Evolutionary conservation across 2,888 invertebrate genomes (phyloP), one percentile per base, ranked within the genome.

Genomic region (Nemapogon koenigi): DNA sequence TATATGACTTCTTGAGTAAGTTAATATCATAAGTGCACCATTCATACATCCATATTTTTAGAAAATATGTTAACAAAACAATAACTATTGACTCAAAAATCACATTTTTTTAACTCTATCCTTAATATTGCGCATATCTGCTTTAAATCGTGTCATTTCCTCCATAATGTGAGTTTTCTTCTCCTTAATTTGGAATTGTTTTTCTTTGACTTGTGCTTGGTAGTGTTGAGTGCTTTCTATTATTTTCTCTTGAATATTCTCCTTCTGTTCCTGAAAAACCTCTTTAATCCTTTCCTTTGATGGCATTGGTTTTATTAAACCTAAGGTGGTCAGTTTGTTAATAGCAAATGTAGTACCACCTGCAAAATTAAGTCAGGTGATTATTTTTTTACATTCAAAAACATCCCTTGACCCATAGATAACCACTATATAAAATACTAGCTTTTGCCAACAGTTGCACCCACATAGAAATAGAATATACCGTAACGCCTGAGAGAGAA

Each of bases 271-370:
- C 48, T 82, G 71, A 43, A 84, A 70, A 67, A 88, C 83, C 54
- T 84, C 82, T 55, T 84, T 85, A 7, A 88, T 65, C 46, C 83
- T 61, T 49, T 84, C 83, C 38, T 73, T 75, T 15, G 85, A 85
- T 13, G 90, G 89, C 19, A 91, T 86, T n/a, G 92, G 91, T 59
- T 88, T 89, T 42, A 94, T 89, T 62, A 88, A 88, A 35, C 96
- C 96, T 59, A 86, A 82, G 50, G 84, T 83, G 49, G 86, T 88
- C 46, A 97, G 76, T 54, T 88, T 89, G 52, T 85, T 91, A 41
- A 96, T 94, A 4, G 90, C 86, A 57, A 89, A 65, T 13, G 94
- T 94, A 14, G 96, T 94, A 31, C 92, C 91, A 49, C 91, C 91
- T 90, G 49, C 16, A 67, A 63, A n/a, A n/a, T n/a, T n/a, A n/a